These are phyloP conservation scores for Tipula helvola DNA, from an alignment of 2,888 invertebrate genomes.

Conservation along the genomic window DNA sequence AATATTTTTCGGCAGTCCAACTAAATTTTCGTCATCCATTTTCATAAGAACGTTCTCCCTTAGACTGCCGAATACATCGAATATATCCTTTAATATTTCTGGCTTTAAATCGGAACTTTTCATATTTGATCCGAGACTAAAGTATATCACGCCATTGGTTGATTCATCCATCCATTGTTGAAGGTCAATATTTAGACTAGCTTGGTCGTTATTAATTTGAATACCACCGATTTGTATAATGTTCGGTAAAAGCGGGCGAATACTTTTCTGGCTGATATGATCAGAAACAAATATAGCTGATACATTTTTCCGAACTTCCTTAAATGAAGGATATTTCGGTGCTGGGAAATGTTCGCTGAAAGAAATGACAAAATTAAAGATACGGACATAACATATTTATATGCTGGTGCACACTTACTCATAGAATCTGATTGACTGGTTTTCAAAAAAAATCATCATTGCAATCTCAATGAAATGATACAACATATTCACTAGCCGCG, in stretches of 20 bases:
- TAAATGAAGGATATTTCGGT: background rate
- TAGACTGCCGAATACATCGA: constrained; percentile 23
- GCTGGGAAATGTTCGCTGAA: constrained; percentile 22
- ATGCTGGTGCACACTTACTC: background rate
- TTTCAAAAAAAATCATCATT: background rate
- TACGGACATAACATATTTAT: no score
- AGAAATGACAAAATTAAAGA: background rate
- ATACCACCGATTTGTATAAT: constrained; percentile 8
- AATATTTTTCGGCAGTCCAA: constrained; percentile 34
- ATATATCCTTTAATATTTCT: constrained; percentile 18
- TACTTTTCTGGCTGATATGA: background rate
- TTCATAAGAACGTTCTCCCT: constrained; percentile 28
- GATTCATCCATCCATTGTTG: constrained; percentile 27
- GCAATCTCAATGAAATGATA: background rate
- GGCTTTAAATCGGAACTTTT: constrained; percentile 24
- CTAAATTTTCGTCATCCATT: constrained; percentile 23
- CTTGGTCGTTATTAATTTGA: constrained; percentile 8
- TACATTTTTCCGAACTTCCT: background rate
- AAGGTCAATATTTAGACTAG: constrained; percentile 21
- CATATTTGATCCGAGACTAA: constrained; percentile 36
- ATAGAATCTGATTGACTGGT: background rate
- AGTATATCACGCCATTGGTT: constrained; percentile 32
- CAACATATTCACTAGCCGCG: background rate
- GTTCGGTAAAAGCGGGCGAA: background rate
- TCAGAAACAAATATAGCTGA: background rate